Evolutionary conservation across 1,140 invertebrate species (phyloP).

Genomic region (Lordiphosa mommai): DNA sequence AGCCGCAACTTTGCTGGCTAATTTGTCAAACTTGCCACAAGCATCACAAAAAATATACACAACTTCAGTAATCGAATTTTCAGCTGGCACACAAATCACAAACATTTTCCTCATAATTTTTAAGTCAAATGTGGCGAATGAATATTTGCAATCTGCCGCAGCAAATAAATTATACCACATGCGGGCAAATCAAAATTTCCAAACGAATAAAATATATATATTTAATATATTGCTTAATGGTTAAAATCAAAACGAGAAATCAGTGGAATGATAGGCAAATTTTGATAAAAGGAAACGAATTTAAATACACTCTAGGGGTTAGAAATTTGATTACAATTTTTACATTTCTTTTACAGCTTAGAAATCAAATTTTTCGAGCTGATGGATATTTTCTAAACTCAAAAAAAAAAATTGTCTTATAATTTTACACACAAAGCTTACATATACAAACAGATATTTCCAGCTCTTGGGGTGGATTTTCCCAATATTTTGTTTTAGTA

Average conservation of each 20-base stretch:
- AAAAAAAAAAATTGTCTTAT: no score
- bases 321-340: conserved; percentile 10
- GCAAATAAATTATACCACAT: conserved; percentile 33
- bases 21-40: conserved; percentile 27
- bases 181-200: conserved; percentile 5
- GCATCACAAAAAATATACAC: neutral
- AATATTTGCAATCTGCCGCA: conserved; percentile 13
- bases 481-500: no score
- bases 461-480: no score
- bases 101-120: no score
- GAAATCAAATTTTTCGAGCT: no score
- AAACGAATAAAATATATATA: conserved; percentile 15
- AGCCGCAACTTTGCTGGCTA: conserved; percentile 8
- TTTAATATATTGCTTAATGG: conserved; percentile 28
- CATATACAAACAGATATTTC: no score
- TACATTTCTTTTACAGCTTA: no score
- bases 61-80: neutral
- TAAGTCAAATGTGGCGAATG: neutral
- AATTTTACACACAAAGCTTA: no score
- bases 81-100: neutral
- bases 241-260: conserved; percentile 4
- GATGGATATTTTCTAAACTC: no score
- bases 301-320: neutral
- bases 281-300: neutral
- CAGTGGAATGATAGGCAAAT: neutral